A percentile compares a stretch with the other conserved stretches of the same genome.
Conservation (phyloP, 2,113 vertebrate genomes). For the Raja brachyura region DNA sequence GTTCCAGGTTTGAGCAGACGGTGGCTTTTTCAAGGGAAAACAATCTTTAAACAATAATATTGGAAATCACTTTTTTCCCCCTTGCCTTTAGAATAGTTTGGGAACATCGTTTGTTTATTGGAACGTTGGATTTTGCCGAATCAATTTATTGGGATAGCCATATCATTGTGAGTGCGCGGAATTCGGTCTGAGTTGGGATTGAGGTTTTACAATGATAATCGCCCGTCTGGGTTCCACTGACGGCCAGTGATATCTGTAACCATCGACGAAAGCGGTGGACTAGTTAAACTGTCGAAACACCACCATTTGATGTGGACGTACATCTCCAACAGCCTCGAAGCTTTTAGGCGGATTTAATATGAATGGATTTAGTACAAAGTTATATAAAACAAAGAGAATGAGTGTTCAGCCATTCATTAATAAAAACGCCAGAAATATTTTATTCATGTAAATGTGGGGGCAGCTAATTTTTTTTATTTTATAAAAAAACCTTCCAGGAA, state of each 20-base stretch:
- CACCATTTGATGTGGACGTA: not conserved
- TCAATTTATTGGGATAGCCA: not conserved
- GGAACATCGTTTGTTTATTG: not conserved
- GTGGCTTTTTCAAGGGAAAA: not conserved
- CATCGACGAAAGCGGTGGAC: not conserved
- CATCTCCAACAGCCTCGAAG: not conserved
- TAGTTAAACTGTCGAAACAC: constrained; percentile 10
- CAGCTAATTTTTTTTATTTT: not conserved
- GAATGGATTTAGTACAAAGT: not conserved
- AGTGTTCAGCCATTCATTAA: constrained; percentile 33
- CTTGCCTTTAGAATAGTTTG: not conserved
- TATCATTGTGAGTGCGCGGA: not conserved
- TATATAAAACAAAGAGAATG: not conserved
- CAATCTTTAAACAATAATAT: not conserved
- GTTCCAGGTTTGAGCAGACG: not conserved
- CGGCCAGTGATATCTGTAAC: not conserved
- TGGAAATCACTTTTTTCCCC: not conserved
- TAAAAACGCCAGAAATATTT: constrained; percentile 1
- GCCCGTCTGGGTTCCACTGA: not conserved
- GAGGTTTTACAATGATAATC: not conserved
- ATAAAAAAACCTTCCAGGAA: not conserved
- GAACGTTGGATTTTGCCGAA: not conserved
- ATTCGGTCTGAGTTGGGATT: not conserved
- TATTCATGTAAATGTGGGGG: constrained; percentile 25
- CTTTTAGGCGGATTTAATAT: not conserved